phyloP scores from a whole-genome alignment of 1,140 invertebrate genomes.

The Hylaeus volcanicus region DNA sequence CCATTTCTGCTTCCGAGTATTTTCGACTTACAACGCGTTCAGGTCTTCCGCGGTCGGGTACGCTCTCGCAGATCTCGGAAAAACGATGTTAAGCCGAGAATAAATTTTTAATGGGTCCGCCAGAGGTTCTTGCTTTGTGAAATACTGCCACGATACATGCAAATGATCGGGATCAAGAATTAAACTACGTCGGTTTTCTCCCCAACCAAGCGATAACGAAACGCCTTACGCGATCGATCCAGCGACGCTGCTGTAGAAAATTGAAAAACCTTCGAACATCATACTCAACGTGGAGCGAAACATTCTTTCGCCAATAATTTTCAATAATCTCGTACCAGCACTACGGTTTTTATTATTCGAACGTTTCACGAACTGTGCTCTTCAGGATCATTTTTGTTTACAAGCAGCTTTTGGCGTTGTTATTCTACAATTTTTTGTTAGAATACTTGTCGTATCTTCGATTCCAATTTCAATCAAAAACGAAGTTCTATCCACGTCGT shows the following conservation, averaged over 20 bases:
- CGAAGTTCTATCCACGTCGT: too few relatives aligned
- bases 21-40: conserved; percentile 57
- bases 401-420: too few relatives aligned
- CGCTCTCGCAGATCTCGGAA: conserved; percentile 48
- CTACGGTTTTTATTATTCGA: too few relatives aligned
- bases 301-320: too few relatives aligned
- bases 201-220: conserved; percentile 2
- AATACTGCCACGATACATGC: conserved; percentile 57
- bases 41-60: conserved; percentile 18
- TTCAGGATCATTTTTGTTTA: too few relatives aligned
- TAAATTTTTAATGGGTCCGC: conserved; percentile 63
- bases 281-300: neutral
- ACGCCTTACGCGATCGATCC: conserved; percentile 7
- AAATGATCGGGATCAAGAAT: conserved; percentile 47
- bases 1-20: conserved; percentile 41
- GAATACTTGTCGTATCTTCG: too few relatives aligned
- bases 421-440: too few relatives aligned
- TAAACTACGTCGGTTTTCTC: conserved; percentile 21
- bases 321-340: too few relatives aligned
- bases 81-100: conserved; percentile 59
- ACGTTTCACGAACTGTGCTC: too few relatives aligned
- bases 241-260: neutral
- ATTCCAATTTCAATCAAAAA: too few relatives aligned
- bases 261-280: neutral
- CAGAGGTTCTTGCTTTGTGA: conserved; percentile 43